Percentiles rank a stretch among this genome's conserved stretches.
Conservation (phyloP, 1,140 invertebrate genomes). For the Trinorchestia longiramus region DNA sequence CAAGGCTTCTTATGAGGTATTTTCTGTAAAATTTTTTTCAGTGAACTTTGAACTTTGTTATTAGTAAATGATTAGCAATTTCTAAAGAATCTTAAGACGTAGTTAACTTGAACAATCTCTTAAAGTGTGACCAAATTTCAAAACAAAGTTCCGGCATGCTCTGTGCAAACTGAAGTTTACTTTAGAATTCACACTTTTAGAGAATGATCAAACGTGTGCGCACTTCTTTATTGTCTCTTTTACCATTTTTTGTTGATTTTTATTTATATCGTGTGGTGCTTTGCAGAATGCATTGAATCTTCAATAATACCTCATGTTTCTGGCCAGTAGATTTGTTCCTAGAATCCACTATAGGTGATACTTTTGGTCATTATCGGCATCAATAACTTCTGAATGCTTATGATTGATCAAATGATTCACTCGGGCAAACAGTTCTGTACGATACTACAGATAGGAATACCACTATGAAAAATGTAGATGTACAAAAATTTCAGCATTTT, state of each 20-base stretch:
- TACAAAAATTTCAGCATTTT: not conserved
- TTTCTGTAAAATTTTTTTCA: too few relatives aligned
- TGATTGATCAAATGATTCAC: not conserved
- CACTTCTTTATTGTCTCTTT: not conserved
- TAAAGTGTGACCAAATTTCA: not conserved
- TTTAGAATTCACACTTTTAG: not conserved
- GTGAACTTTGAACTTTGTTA: too few relatives aligned
- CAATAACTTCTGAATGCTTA: not conserved
- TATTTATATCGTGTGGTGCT: not conserved
- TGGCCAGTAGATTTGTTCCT: not conserved
- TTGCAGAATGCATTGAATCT: not conserved
- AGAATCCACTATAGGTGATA: not conserved
- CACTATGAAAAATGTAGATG: not conserved
- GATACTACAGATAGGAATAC: not conserved
- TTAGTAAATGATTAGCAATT: too few relatives aligned
- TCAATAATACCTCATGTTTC: not conserved
- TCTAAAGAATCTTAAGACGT: too few relatives aligned
- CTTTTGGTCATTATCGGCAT: not conserved
- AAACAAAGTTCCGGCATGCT: not conserved
- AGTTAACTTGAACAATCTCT: not conserved
- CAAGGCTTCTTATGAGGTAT: too few relatives aligned
- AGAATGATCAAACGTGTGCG: not conserved
- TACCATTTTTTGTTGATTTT: not conserved
- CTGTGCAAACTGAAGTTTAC: not conserved
- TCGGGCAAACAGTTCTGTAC: not conserved